phyloP scores from a whole-genome alignment of 2,113 vertebrate species.

The Brachyhypopomus gauderio region DNA sequence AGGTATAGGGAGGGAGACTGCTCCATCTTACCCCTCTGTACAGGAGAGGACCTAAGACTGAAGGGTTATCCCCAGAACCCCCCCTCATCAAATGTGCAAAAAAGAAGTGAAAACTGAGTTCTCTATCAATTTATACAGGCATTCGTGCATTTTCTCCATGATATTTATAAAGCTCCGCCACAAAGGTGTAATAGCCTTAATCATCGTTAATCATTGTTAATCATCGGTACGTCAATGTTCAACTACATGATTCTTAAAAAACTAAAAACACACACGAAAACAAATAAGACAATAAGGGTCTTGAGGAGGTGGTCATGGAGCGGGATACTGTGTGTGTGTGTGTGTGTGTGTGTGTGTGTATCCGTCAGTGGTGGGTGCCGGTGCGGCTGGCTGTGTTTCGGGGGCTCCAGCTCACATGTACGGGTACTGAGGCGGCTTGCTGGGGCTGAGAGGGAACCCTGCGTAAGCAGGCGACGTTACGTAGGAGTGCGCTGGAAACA shows the following conservation, averaged over 20 bases:
- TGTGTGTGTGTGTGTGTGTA: neutral
- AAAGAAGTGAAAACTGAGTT: conserved; percentile 87
- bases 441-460: conserved; percentile 93
- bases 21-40: conserved; percentile 59
- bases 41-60: conserved; percentile 79
- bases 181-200: neutral
- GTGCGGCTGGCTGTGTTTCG: neutral
- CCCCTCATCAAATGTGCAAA: conserved; percentile 86
- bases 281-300: too few relatives aligned
- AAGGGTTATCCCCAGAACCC: conserved; percentile 63
- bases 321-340: neutral
- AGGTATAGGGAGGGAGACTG: conserved; percentile 60
- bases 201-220: neutral
- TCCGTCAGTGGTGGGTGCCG: conserved; percentile 29
- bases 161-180: conserved; percentile 76
- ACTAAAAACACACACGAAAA: neutral
- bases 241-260: conserved; percentile 69
- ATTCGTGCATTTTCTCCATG: conserved; percentile 69
- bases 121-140: conserved; percentile 44
- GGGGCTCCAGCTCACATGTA: conserved; percentile 83
- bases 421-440: conserved; percentile 93
- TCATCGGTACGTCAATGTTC: conserved; percentile 35
- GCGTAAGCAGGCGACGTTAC: conserved; percentile 88
- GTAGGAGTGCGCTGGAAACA: conserved; percentile 89
- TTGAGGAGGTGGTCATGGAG: neutral